Percentiles rank a stretch among this genome's conserved stretches.
phyloP scores from a whole-genome alignment of 2,888 invertebrate species.

The Eilema griseolum region DNA sequence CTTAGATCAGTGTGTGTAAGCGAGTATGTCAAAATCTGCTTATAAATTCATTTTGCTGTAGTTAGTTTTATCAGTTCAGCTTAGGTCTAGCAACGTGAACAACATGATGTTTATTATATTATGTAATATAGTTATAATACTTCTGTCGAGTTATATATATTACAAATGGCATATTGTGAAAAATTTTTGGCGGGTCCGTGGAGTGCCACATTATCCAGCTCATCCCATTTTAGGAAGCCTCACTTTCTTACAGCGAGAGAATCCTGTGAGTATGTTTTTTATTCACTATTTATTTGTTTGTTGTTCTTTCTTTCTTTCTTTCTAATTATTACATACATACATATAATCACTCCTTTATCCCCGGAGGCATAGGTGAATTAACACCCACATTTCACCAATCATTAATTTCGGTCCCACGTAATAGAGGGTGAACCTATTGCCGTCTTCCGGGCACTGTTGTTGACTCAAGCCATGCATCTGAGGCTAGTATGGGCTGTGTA shows the following conservation, averaged over 20 bases:
- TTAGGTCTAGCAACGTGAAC: too few relatives aligned
- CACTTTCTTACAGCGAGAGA: conserved; percentile 59
- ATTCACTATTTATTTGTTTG: too few relatives aligned
- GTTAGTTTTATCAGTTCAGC: background rate
- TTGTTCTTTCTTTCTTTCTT: too few relatives aligned
- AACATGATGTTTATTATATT: conserved; percentile 16
- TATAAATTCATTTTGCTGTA: background rate
- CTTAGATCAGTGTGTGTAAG: background rate
- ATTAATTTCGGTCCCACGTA: too few relatives aligned
- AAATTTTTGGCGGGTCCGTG: conserved; percentile 57
- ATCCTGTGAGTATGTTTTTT: conserved; percentile 55
- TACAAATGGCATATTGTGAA: conserved; percentile 50
- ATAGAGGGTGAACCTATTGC: too few relatives aligned
- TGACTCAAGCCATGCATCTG: too few relatives aligned
- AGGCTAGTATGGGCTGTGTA: too few relatives aligned
- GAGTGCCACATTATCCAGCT: conserved; percentile 56
- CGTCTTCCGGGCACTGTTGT: too few relatives aligned
- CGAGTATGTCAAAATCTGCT: background rate
- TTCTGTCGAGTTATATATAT: conserved; percentile 33
- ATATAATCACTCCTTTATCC: too few relatives aligned
- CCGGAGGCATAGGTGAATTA: too few relatives aligned
- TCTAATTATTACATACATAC: too few relatives aligned
- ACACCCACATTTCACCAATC: too few relatives aligned
- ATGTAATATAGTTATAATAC: conserved; percentile 12
- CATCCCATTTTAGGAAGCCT: conserved; percentile 64